Evolutionary conservation across 2,797 vertebrate genomes (phyloP).

Genomic region (Pyrocephalus nanus): DNA sequence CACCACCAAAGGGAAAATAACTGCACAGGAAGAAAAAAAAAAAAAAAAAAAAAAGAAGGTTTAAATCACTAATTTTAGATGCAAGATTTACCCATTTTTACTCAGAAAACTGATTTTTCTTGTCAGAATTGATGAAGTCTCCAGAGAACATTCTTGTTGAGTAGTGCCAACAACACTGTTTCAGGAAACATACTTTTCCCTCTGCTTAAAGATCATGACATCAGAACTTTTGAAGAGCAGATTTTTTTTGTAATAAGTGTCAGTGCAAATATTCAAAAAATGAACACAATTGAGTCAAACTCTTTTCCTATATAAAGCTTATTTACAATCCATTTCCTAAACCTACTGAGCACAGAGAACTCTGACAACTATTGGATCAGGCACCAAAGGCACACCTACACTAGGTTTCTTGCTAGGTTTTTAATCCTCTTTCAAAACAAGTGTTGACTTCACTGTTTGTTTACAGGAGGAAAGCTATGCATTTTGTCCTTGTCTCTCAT

Average conservation of each 20-base stretch:
- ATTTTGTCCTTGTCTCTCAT: not conserved
- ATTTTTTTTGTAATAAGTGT: not conserved
- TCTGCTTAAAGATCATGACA: not conserved
- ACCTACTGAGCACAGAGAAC: not conserved
- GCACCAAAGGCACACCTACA: not conserved
- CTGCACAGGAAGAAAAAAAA: not conserved
- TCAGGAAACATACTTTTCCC: not conserved
- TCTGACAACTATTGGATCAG: not conserved
- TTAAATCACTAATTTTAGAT: not conserved
- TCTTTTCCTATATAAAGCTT: not conserved
- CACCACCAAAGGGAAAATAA: not conserved
- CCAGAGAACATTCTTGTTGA: not conserved
- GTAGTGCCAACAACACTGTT: not conserved
- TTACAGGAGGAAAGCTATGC: too few species aligned
- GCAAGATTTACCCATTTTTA: not conserved
- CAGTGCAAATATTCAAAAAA: not conserved
- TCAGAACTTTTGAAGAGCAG: not conserved
- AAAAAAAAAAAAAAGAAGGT: rapidly evolving
- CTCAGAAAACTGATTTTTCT: not conserved
- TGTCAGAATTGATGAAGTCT: not conserved
- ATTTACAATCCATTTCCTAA: not conserved
- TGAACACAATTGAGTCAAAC: not conserved
- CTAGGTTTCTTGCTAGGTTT: not conserved
- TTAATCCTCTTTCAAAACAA: too few species aligned
- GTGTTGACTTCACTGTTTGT: too few species aligned